Evolutionary conservation across 2,888 invertebrate species (phyloP).

Genomic region (Caenorhabditis sinica): DNA sequence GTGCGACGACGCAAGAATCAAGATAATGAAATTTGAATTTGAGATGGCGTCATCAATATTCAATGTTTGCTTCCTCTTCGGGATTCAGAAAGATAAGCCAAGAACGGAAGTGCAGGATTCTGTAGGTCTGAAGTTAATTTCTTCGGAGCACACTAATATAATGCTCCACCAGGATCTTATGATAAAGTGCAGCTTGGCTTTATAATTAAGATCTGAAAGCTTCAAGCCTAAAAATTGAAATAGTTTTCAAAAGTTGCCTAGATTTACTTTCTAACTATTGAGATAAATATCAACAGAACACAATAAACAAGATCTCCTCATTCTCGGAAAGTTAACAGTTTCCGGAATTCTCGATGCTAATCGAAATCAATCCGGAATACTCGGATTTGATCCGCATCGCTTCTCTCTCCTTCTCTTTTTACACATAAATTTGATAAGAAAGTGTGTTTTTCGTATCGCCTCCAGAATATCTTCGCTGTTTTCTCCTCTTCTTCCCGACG

Average conservation of each 20-base stretch:
- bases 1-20: neutral
- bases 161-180: too few relatives aligned
- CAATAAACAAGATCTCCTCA: neutral
- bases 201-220: too few relatives aligned
- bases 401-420: slow-evolving; percentile 10
- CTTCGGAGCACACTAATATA: too few relatives aligned
- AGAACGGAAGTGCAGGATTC: too few relatives aligned
- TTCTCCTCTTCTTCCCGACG: slow-evolving; percentile 7
- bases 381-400: slow-evolving; percentile 1
- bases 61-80: neutral
- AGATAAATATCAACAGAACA: neutral
- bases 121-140: too few relatives aligned
- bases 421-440: slow-evolving; percentile 49
- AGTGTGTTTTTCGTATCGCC: slow-evolving; percentile 36
- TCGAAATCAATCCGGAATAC: slow-evolving; percentile 22
- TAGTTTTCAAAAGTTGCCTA: too few relatives aligned
- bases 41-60: neutral
- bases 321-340: neutral
- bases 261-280: too few relatives aligned
- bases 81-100: too few relatives aligned
- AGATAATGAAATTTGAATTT: slow-evolving; percentile 7
- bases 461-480: neutral
- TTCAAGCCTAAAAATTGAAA: too few relatives aligned
- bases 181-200: too few relatives aligned
- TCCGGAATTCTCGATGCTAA: neutral